Evolutionary conservation across 2,888 invertebrate species (phyloP).

Genomic region (Hetaerina titia): DNA sequence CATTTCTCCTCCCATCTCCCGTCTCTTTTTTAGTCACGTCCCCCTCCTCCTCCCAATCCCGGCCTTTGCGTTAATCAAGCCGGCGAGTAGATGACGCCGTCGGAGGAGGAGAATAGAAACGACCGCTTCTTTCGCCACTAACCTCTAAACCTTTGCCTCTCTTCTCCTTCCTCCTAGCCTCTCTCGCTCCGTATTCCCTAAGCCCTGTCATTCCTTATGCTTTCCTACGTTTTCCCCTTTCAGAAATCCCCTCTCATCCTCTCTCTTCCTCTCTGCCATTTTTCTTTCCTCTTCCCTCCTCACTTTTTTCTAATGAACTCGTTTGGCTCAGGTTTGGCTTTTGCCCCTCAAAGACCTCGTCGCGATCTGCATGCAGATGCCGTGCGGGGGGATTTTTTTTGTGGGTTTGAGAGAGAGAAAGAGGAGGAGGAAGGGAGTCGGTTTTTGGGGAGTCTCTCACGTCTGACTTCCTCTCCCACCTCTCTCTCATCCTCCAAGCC

Average conservation of each 20-base stretch:
- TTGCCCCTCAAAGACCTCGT: constrained; percentile 52
- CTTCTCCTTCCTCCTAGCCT: background rate
- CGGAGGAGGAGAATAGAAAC: constrained; percentile 29
- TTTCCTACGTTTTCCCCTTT: background rate
- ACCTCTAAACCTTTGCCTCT: constrained; percentile 9
- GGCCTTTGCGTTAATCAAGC: constrained; percentile 12
- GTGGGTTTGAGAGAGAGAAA: background rate
- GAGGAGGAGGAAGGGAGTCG: background rate
- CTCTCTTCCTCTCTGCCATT: background rate
- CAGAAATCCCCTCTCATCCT: background rate
- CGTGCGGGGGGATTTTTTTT: constrained; percentile 12
- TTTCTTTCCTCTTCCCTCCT: background rate
- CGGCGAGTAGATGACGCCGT: constrained; percentile 33
- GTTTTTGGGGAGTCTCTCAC: background rate
- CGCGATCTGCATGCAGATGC: constrained; percentile 67
- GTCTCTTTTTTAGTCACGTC: background rate
- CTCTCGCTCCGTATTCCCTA: background rate
- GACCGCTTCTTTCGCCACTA: constrained; percentile 49
- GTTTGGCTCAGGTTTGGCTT: constrained; percentile 63
- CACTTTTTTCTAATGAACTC: constrained; percentile 64
- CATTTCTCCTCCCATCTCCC: background rate
- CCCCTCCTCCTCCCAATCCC: background rate
- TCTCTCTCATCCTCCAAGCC: background rate
- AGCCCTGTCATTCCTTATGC: background rate
- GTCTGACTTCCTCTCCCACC: background rate